Base-by-base conservation (phyloP, 2,113 vertebrate species). In the Mellivora capensis region DNA sequence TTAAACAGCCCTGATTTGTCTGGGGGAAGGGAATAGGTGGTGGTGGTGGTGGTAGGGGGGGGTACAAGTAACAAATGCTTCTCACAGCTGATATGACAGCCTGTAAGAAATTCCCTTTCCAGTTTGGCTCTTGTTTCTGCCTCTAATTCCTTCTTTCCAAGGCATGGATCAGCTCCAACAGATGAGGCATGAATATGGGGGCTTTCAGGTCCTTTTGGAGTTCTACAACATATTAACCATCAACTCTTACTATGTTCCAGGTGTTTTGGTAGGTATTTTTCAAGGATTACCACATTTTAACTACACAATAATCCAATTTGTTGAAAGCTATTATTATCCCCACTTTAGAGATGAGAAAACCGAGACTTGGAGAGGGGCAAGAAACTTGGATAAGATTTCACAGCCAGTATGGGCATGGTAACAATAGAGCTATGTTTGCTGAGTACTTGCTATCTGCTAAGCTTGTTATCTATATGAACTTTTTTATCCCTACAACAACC, bases 61-160 rank as follows among this genome's bases (percentile, higher is more conserved):
- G n/a, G 27, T 77, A 20, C 74, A 59, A 90, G 69, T 61, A 83
- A 44, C 44, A 94, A 94, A 77, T 72, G 59, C 34, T 92, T 92
- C 96, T 95, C 61, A 92, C n/a, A 88, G 81, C 81, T 91, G 91
- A 88, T 57, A 34, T 25, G 88, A 93, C 29, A 87, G 49, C 39
- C 44, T 62, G 64, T 39, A 74, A 85, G 62, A 81, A 86, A 93
- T 69, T 34, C 64, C 44, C n/a, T 85, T 88, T 85, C 49, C 11
- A 80, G 31, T 1, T 18, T 64, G 31, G 54, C 44, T 79, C 88
- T 54, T 87, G 6, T 25, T 74, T 71, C n/a, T 74, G 44, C 31
- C 37, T 39, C 23, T 31, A 10, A 77, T 74, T 62, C 49, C 77
- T 90, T 77, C 52, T 80, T 90, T 84, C 13, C 72, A 82, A 90